Conservation (phyloP, 2,113 vertebrate genomes). For the Myrmophylax atrothorax region DNA sequence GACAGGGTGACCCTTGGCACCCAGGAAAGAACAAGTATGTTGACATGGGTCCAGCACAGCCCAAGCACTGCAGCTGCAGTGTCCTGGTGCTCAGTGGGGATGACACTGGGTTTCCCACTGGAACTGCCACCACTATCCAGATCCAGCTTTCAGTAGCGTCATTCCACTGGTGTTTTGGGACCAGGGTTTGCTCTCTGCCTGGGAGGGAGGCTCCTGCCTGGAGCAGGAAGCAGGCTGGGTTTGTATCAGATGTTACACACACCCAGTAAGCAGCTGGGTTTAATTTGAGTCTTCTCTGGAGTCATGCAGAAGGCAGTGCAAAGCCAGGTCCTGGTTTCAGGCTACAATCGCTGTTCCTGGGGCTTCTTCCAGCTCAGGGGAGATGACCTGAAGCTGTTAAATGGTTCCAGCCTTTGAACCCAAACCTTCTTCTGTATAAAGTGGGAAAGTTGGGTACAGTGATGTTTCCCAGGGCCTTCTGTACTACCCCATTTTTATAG, state of each 20-base stretch:
- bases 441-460: not conserved
- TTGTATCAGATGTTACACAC: not conserved
- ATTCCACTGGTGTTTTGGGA: rapidly evolving
- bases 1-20: not conserved
- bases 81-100: not conserved
- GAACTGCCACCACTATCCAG: not conserved
- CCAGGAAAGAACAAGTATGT: not conserved
- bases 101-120: not conserved
- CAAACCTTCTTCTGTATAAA: not conserved
- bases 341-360: not conserved
- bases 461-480: not conserved
- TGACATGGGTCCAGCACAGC: not conserved
- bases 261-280: not conserved
- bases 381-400: not conserved
- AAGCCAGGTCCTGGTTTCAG: not conserved
- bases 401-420: not conserved
- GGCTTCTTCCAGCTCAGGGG: not conserved
- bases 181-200: rapidly evolving
- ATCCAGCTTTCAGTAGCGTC: not conserved
- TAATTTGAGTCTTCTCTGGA: not conserved
- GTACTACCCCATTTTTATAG: not conserved
- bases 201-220: not conserved
- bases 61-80: not conserved
- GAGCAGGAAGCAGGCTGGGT: not conserved
- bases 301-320: not conserved